These are phyloP conservation scores for Drosophila mayri DNA, from an alignment of 1,140 invertebrate genomes.

Conservation along the genomic window DNA sequence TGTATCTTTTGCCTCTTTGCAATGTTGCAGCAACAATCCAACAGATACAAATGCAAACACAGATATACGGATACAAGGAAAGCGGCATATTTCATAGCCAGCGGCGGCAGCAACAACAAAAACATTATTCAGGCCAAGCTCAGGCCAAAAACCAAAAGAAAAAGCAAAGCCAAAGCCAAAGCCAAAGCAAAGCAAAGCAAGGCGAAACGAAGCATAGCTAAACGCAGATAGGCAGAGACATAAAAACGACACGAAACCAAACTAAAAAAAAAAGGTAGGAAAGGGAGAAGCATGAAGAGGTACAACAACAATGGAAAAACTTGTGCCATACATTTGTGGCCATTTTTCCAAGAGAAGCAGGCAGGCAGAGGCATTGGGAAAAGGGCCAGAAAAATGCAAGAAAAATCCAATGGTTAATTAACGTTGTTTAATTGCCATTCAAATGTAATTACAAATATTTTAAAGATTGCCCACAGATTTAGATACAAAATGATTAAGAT, in stretches of 20 bases:
- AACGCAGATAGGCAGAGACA: slow-evolving; percentile 49
- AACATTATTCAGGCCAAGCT: slow-evolving; percentile 65
- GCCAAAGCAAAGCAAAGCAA: slow-evolving; percentile 47
- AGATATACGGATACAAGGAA: slow-evolving; percentile 33
- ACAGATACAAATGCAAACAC: slow-evolving; percentile 32
- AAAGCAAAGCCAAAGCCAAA: slow-evolving; percentile 43
- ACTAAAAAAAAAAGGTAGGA: slow-evolving; percentile 14
- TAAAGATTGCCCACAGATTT: not conserved
- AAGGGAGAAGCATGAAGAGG: slow-evolving; percentile 7
- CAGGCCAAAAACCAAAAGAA: slow-evolving; percentile 61
- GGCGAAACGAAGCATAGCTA: slow-evolving; percentile 41
- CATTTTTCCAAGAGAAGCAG: slow-evolving; percentile 25
- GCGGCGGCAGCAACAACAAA: slow-evolving; percentile 23
- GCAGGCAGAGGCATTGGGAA: slow-evolving; percentile 2
- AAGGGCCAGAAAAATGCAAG: slow-evolving; percentile 19
- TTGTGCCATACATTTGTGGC: slow-evolving; percentile 9
- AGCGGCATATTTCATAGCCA: slow-evolving; percentile 51
- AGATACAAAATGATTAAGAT: slow-evolving; percentile 11
- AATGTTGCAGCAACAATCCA: slow-evolving; percentile 53
- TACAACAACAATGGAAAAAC: slow-evolving; percentile 20
- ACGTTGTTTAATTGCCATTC: slow-evolving; percentile 12
- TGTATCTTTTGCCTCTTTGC: slow-evolving; percentile 17
- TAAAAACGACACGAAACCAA: slow-evolving; percentile 44
- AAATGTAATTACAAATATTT: slow-evolving; percentile 24
- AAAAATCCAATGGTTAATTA: slow-evolving; percentile 23